Evolutionary conservation across 2,888 invertebrate species (phyloP), one percentile per base, ranked within the genome.

Genomic region (Machimus rusticus): DNA sequence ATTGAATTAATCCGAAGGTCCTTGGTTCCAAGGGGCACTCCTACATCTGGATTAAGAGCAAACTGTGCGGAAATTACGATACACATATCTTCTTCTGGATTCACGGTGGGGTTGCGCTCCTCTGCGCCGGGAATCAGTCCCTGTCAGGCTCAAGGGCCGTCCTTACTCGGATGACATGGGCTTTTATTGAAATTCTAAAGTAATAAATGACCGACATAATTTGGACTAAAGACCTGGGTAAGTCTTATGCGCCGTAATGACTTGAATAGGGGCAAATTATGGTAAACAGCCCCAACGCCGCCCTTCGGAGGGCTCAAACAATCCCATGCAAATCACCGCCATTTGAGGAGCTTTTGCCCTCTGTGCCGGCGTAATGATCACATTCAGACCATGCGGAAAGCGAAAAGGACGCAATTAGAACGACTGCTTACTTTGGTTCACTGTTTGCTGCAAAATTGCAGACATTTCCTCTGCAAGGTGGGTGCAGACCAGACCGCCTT

Each of bases 151-250:
- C 78, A 19, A 78, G 78, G 78, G 78, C 39, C 19, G 78, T 78
- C 39, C 39, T 78, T 43, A 78, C 78, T 39, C 43, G 37, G 46
- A 78, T 78, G 78, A 78, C 78, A 78, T 78, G 78, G 78, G 78
- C 78, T 78, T 78, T 39, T 43, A 78, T 78, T 78, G 78, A 78
- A 78, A 78, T 78, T 78, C 78, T 78, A 78, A 78, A 78, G 78
- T 78, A 78, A 78, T 78, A 78, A 78, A 78, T 78, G 78, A 78
- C 78, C 78, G 78, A 78, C 78, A 78, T 78, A 78, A 78, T 78
- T 78, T 78, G 23, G 43, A 19, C 78, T 78, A 78, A 78, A 78
- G 78, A 39, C 39, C 43, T 43, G 78, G 37, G 43, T 78, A 78
- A 51, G 78, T 78, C 78, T 78, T 78, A 39, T 43, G 66, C 19